Evolutionary conservation across 2,113 vertebrate species (phyloP).

Genomic region (Brachyistius frenatus): DNA sequence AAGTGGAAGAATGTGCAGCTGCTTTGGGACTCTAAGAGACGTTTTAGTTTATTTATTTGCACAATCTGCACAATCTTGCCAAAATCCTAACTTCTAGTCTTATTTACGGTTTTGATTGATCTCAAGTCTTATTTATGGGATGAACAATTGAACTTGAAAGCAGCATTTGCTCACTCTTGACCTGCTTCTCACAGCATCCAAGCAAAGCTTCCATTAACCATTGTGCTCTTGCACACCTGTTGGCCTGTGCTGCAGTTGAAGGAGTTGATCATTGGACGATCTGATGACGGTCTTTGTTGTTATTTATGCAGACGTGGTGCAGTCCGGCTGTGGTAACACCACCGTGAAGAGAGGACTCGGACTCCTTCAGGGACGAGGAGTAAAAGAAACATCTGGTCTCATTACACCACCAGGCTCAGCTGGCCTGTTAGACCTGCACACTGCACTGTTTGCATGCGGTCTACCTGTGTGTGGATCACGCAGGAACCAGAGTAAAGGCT

Average conservation of each 20-base stretch:
- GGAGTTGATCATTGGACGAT: too few species aligned
- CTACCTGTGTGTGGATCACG: constrained; percentile 23
- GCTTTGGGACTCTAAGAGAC: too few species aligned
- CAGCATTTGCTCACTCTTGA: neutral
- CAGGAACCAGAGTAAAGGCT: constrained; percentile 46
- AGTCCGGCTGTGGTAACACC: neutral
- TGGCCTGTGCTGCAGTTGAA: constrained; percentile 1
- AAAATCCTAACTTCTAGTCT: too few species aligned
- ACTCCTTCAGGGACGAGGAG: neutral
- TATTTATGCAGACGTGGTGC: neutral
- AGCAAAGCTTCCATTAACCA: neutral
- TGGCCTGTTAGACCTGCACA: constrained; percentile 32
- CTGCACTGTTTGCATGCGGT: neutral
- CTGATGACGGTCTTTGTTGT: neutral
- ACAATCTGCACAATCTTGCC: too few species aligned
- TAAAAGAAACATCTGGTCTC: neutral
- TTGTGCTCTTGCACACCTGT: constrained; percentile 26
- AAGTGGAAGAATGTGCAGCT: too few species aligned
- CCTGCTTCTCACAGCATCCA: neutral
- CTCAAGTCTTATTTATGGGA: too few species aligned
- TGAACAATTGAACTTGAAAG: too few species aligned
- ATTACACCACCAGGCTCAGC: neutral
- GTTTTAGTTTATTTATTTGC: too few species aligned
- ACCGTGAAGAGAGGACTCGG: constrained; percentile 34
- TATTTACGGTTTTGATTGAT: too few species aligned